Evolutionary conservation across 2,113 vertebrate genomes (phyloP).

Genomic region (Cochlearius cochlearius): DNA sequence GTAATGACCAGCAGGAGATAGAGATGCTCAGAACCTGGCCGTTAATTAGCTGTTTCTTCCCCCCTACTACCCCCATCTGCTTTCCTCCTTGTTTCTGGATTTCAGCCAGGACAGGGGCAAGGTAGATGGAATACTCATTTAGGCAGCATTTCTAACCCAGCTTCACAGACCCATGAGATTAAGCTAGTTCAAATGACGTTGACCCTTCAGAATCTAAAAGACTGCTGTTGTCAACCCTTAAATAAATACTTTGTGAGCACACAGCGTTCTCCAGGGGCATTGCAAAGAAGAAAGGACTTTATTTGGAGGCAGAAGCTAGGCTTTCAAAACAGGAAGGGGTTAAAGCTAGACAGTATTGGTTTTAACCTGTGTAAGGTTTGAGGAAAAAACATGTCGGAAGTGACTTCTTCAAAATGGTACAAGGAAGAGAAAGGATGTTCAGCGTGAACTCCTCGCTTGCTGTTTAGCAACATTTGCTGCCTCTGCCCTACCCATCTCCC

Average conservation of each 20-base stretch:
- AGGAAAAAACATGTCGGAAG: background rate
- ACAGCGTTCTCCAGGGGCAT: background rate
- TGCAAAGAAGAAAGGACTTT: background rate
- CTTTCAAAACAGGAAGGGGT: background rate
- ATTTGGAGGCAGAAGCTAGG: background rate
- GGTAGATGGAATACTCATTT: background rate
- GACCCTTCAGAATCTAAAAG: constrained; percentile 2
- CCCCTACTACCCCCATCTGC: background rate
- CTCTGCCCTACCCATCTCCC: background rate
- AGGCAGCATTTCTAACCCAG: background rate
- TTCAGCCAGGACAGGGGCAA: background rate
- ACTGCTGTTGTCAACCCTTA: background rate
- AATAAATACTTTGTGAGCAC: background rate
- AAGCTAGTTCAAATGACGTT: constrained; percentile 16
- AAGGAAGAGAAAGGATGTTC: background rate
- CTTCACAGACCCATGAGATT: background rate
- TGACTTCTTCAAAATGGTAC: background rate
- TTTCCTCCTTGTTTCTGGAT: constrained; percentile 2
- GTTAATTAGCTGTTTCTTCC: constrained; percentile 8
- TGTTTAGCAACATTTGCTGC: background rate
- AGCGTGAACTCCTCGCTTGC: background rate
- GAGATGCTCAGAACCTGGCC: background rate
- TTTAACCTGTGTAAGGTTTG: background rate
- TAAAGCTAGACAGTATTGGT: background rate
- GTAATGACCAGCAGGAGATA: background rate